phyloP scores from a whole-genome alignment of 2,888 invertebrate species.

The Rhaphigaster nebulosa region DNA sequence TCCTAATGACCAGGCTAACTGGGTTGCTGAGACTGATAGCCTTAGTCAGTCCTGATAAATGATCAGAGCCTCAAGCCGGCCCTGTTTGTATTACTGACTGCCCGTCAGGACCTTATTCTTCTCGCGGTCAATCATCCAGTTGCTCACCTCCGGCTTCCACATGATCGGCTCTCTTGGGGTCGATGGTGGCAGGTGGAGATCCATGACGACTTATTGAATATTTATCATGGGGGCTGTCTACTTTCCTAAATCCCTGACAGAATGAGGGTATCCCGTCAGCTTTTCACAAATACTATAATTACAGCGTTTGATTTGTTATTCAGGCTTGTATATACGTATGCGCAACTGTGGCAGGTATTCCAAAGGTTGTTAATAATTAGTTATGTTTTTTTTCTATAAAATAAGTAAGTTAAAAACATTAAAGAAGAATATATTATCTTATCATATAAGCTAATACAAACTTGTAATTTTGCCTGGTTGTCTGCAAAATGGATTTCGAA shows the following conservation, averaged over 20 bases:
- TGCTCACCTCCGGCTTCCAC: conserved; percentile 33
- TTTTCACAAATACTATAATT: not conserved
- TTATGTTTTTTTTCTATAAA: not conserved
- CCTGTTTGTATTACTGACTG: conserved; percentile 47
- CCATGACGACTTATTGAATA: not conserved
- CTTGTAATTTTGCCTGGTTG: too few relatives aligned
- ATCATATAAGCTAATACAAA: too few relatives aligned
- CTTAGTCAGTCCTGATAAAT: conserved; percentile 17
- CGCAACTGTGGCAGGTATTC: not conserved
- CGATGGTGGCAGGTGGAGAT: not conserved
- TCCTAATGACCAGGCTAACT: not conserved
- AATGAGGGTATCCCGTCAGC: conserved; percentile 36
- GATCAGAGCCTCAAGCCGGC: not conserved
- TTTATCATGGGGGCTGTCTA: conserved; percentile 39
- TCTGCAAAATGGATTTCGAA: too few relatives aligned
- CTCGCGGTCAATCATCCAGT: conserved; percentile 32
- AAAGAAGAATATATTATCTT: too few relatives aligned
- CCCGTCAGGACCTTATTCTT: conserved; percentile 8
- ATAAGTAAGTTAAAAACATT: not conserved
- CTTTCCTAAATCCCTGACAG: conserved; percentile 30
- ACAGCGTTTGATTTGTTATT: not conserved
- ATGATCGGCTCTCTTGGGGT: not conserved
- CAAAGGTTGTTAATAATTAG: not conserved
- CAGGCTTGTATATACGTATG: not conserved
- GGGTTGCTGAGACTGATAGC: not conserved